Base-by-base conservation (phyloP, 2,797 vertebrate species). In the Zalophus californianus region DNA sequence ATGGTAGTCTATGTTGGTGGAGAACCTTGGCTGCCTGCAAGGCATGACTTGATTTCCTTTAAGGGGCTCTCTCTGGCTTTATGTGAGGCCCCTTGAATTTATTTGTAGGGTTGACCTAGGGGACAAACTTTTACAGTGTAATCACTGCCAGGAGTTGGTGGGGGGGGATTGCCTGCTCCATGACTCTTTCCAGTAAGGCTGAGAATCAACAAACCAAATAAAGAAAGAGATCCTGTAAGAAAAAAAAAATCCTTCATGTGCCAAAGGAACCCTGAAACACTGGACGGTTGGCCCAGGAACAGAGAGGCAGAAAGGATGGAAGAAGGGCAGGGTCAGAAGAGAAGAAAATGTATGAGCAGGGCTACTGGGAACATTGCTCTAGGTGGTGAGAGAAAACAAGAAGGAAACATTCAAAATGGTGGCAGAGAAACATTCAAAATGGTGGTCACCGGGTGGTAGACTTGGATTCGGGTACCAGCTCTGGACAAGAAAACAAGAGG, bases 201-300 rank as follows among this genome's bases (percentile, higher is more conserved):
- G 79, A 83, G 78, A 97, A 44, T 92, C 44, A 92, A 56, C 9
- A 84, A 60, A 84, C 3, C 54, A 44, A 93, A 77, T 87, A 78
- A 86, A 54, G 8, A 73, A 86, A 78, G 58, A 96, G 73, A 78
- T 64, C 23, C 27, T 68, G 27, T 25, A 29, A 75, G 48, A 62
- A 68, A 96, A 87, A 87, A 52, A 68, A 94, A 86, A 32, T 72
- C 8, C 38, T 50, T 79, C 48, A 14, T 27, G 41, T 75, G 73
- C 77, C 54, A 92, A 72, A 38, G 48, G 41, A 94, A 11, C 14
- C 44, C 87, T 78, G 70, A 29, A 92, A 92, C 85, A 1, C 18
- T n/a, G 64, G 50, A 44, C 44, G 8, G 44, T 8, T 44, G 52
- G 7, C 32, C 14, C 29, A 84, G 54, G 50, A 75, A 48, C 38